Conservation (phyloP, 2,797 vertebrate genomes). For the Melanogrammus aeglefinus region DNA sequence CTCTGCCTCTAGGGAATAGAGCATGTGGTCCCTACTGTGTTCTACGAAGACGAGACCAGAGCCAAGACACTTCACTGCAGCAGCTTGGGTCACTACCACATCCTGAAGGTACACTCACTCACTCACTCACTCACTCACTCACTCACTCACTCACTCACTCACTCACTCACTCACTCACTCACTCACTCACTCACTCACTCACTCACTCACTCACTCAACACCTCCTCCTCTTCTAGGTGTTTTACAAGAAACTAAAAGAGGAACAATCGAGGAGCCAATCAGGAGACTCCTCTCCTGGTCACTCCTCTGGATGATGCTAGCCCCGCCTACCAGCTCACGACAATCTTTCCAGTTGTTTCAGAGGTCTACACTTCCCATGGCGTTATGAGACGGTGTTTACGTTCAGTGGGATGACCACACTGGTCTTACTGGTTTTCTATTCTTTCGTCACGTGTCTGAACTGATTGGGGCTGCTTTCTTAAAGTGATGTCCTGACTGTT, state of each 20-base stretch:
- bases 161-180: background rate
- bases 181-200: background rate
- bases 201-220: background rate
- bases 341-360: background rate
- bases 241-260: constrained; percentile 33
- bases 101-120: constrained; percentile 79
- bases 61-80: constrained; percentile 82
- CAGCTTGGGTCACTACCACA: too few relatives aligned
- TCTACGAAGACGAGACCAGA: constrained; percentile 73
- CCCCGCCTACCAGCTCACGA: too few relatives aligned
- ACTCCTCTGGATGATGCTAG: background rate
- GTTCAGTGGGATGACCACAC: too few relatives aligned
- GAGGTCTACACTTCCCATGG: background rate
- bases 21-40: constrained; percentile 63
- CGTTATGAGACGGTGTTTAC: too few relatives aligned
- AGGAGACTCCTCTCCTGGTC: constrained; percentile 16
- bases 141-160: background rate
- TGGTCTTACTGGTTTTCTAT: too few relatives aligned
- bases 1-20: constrained; percentile 48
- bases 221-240: constrained; percentile 45
- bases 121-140: background rate
- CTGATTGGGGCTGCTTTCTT: too few relatives aligned
- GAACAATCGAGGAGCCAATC: constrained; percentile 9
- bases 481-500: too few relatives aligned
- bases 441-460: too few relatives aligned